Percentiles rank a stretch among this genome's conserved stretches.
These are phyloP conservation scores for Istiophorus platypterus DNA, from an alignment of 2,113 vertebrate species.

Conservation along the genomic window DNA sequence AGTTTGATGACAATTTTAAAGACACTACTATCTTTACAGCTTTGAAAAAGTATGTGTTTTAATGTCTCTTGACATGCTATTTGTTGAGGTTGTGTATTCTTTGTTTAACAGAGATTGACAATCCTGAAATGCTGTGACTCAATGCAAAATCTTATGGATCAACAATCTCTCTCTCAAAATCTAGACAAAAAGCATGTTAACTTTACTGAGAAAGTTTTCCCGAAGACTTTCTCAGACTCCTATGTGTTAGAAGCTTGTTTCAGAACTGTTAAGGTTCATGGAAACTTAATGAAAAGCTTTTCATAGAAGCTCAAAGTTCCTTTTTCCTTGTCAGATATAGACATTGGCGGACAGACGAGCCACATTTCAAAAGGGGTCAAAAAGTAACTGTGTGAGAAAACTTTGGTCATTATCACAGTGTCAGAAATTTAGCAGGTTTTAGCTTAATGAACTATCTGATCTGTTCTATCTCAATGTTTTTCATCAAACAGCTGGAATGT, in stretches of 20 bases:
- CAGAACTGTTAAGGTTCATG: background rate
- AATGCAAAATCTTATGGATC: background rate
- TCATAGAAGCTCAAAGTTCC: conserved; percentile 11
- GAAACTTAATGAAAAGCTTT: conserved; percentile 37
- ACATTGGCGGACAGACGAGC: conserved; percentile 21
- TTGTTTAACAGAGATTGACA: conserved; percentile 15
- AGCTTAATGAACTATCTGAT: conserved; percentile 41
- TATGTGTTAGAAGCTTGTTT: background rate
- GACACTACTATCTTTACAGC: conserved; percentile 10
- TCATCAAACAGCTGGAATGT: conserved; percentile 29
- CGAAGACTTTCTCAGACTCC: background rate
- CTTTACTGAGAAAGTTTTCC: background rate
- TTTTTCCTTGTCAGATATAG: conserved; percentile 7
- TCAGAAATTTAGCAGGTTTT: conserved; percentile 47
- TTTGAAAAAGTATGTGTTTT: conserved; percentile 18
- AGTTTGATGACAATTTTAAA: conserved; percentile 51
- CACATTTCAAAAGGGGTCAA: conserved; percentile 28
- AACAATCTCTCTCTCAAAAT: background rate
- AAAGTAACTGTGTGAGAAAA: conserved; percentile 25
- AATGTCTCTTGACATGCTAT: conserved; percentile 13
- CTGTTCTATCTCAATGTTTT: conserved; percentile 4
- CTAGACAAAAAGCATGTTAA: background rate
- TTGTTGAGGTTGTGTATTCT: background rate
- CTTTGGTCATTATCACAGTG: conserved; percentile 26
- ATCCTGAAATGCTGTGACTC: background rate